A percentile compares a stretch with the other conserved stretches of the same genome.
phyloP scores from a whole-genome alignment of 1,140 invertebrate species.

The Ceratosolen solmsi region DNA sequence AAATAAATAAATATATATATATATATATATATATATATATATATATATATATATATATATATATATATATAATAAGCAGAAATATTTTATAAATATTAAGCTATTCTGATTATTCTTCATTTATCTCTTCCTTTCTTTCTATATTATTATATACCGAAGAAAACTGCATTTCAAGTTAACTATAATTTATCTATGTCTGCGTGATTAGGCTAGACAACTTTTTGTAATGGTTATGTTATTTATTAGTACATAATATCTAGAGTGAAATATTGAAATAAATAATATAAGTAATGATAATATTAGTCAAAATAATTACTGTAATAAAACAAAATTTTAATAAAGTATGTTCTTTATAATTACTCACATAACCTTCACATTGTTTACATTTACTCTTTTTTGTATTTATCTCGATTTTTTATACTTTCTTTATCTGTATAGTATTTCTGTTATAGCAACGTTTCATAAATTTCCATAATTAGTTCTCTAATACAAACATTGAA shows the following conservation, averaged over 20 bases:
- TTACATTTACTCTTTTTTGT: background rate
- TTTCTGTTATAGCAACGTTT: background rate
- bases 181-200: background rate
- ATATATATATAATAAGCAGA: background rate
- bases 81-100: background rate
- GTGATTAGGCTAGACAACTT: slow-evolving; percentile 12
- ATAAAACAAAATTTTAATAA: background rate
- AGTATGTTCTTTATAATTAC: background rate
- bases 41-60: too few relatives aligned
- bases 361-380: background rate
- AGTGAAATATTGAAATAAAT: background rate
- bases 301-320: background rate
- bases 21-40: too few relatives aligned
- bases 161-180: background rate
- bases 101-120: background rate
- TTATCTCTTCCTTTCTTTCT: background rate
- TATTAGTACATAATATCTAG: background rate
- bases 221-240: background rate
- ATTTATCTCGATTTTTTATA: background rate
- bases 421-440: background rate
- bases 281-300: background rate
- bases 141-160: background rate
- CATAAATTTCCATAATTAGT: background rate
- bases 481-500: background rate
- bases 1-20: too few relatives aligned